Conservation (phyloP, 2,888 invertebrate species). For the Anticlea derivata region DNA sequence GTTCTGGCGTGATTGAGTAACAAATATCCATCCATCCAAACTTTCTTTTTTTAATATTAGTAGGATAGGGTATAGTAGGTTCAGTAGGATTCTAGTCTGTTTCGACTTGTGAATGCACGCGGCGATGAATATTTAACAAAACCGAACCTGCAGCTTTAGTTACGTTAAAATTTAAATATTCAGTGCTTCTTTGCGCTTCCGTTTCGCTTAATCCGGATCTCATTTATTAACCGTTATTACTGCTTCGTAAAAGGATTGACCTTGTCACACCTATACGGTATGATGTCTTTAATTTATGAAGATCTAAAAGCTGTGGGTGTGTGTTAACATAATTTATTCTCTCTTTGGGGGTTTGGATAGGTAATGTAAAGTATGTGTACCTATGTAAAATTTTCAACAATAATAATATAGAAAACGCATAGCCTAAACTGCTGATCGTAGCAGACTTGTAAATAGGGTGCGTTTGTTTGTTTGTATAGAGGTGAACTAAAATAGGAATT, state of each 20-base stretch:
- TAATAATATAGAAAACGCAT: too few species aligned
- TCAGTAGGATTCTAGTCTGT: constrained; percentile 36
- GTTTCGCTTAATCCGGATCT: not conserved
- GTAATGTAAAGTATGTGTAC: too few species aligned
- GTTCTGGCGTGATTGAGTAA: too few species aligned
- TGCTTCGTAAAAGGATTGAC: constrained; percentile 22
- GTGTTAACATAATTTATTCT: constrained; percentile 29
- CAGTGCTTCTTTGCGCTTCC: not conserved
- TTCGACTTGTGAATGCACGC: constrained; percentile 26
- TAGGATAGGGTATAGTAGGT: too few species aligned
- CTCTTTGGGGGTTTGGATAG: constrained; percentile 7
- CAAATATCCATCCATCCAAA: too few species aligned
- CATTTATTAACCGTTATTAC: constrained; percentile 16
- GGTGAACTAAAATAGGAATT: too few species aligned
- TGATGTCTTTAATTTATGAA: constrained; percentile 32
- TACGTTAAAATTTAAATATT: constrained; percentile 4
- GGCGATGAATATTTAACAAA: constrained; percentile 30
- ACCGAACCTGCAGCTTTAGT: not conserved
- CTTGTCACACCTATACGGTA: constrained; percentile 32
- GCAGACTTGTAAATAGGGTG: too few species aligned
- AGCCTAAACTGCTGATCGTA: too few species aligned
- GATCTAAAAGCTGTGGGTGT: constrained; percentile 30
- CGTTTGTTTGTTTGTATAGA: too few species aligned
- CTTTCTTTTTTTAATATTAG: too few species aligned
- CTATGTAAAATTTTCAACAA: too few species aligned